Evolutionary conservation across 30 jellyfish, hydroid and myxozoan genomes (phyloP).

Genomic region (Catostylus mosaicus): DNA sequence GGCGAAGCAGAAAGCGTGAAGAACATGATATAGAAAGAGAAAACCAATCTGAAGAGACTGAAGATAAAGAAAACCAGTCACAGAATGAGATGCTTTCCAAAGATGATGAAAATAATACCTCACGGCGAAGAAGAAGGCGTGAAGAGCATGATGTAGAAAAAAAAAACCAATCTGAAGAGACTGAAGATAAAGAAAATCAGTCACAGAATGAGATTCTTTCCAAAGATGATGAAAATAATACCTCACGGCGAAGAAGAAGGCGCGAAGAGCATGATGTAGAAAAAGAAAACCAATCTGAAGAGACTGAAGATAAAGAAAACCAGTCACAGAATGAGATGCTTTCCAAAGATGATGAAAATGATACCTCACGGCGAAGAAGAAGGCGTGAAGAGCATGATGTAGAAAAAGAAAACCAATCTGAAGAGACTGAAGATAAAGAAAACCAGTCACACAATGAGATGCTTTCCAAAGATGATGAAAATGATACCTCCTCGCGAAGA

Average conservation of each 20-base stretch:
- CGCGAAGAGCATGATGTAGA: neutral
- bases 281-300: neutral
- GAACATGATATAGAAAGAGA: neutral
- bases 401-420: neutral
- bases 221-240: too few species aligned
- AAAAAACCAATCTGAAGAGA: neutral
- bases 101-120: too few species aligned
- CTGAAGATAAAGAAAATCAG: too few species aligned
- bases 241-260: neutral
- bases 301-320: neutral
- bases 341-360: neutral
- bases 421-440: neutral
- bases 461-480: constrained; percentile 1
- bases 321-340: neutral
- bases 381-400: constrained; percentile 1
- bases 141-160: neutral
- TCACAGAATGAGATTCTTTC: too few species aligned
- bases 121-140: neutral
- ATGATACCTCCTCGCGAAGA: neutral
- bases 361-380: neutral
- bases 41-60: neutral
- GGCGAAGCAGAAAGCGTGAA: neutral
- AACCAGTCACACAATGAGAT: neutral
- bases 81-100: too few species aligned
- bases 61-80: too few species aligned